phyloP scores from a whole-genome alignment of 2,888 invertebrate species.

The Pandemis heparana region DNA sequence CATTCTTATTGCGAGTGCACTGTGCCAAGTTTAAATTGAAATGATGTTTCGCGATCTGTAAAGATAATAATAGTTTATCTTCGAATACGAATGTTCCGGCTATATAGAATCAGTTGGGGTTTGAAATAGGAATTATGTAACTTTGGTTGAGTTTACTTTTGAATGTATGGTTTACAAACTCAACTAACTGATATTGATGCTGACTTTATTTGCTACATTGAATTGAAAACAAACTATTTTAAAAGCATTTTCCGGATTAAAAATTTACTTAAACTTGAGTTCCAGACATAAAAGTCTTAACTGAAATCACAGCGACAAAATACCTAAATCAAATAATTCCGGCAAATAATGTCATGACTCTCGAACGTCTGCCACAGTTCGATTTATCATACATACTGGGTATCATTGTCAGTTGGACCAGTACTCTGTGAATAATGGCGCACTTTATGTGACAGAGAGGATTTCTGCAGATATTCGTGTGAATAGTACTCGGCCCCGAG shows the following conservation, averaged over 20 bases:
- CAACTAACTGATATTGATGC: no score
- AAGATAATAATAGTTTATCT: not conserved
- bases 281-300: no score
- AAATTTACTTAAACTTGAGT: no score
- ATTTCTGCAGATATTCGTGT: constrained; percentile 69
- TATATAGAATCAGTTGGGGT: no score
- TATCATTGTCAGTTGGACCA: constrained; percentile 68
- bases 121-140: no score
- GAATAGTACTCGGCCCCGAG: constrained; percentile 60
- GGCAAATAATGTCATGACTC: constrained; percentile 4
- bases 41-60: constrained; percentile 13
- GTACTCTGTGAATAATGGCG: constrained; percentile 74
- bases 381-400: constrained; percentile 69
- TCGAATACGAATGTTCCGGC: not conserved
- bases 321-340: constrained; percentile 4
- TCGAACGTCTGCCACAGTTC: constrained; percentile 43
- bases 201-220: no score
- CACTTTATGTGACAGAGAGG: constrained; percentile 73
- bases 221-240: no score
- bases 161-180: no score
- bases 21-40: constrained; percentile 42
- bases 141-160: no score
- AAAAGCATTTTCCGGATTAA: no score
- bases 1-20: constrained; percentile 30
- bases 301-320: not conserved